These are phyloP conservation scores for Centroberyx gerrardi DNA, from an alignment of 2,797 vertebrate genomes.

Conservation along the genomic window DNA sequence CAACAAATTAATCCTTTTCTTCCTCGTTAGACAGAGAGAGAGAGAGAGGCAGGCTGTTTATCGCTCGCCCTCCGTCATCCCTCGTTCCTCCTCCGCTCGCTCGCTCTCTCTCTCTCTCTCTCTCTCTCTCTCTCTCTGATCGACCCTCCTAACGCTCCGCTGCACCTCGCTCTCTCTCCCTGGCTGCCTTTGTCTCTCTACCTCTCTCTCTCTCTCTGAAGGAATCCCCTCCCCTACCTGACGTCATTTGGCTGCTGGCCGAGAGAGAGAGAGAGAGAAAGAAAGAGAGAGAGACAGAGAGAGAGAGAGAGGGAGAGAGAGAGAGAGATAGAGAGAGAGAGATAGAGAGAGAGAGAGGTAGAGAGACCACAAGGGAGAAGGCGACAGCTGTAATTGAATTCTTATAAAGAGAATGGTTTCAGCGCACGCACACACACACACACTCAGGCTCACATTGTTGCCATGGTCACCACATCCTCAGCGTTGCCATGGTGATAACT, in stretches of 20 bases:
- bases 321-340: not conserved
- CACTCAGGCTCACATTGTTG: conserved; percentile 55
- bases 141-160: conserved; percentile 40
- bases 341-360: not conserved
- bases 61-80: conserved; percentile 49
- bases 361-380: too few species aligned
- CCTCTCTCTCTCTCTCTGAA: conserved; percentile 27
- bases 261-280: not conserved
- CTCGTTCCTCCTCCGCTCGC: conserved; percentile 48
- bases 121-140: conserved; percentile 28
- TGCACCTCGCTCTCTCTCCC: conserved; percentile 19
- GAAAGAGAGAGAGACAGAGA: too few species aligned
- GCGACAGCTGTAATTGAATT: conserved; percentile 9
- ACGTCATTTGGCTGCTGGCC: conserved; percentile 56
- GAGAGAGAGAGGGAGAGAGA: not conserved
- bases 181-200: conserved; percentile 13
- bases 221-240: conserved; percentile 77
- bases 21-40: not conserved
- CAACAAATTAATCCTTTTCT: not conserved
- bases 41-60: conserved; percentile 46
- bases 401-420: conserved; percentile 25
- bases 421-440: conserved; percentile 22
- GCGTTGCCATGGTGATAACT: conserved; percentile 58
- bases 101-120: conserved; percentile 28
- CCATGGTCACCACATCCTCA: conserved; percentile 62